Evolutionary conservation across 2,113 vertebrate species (phyloP).

Genomic region (Dasyornis broadbenti): DNA sequence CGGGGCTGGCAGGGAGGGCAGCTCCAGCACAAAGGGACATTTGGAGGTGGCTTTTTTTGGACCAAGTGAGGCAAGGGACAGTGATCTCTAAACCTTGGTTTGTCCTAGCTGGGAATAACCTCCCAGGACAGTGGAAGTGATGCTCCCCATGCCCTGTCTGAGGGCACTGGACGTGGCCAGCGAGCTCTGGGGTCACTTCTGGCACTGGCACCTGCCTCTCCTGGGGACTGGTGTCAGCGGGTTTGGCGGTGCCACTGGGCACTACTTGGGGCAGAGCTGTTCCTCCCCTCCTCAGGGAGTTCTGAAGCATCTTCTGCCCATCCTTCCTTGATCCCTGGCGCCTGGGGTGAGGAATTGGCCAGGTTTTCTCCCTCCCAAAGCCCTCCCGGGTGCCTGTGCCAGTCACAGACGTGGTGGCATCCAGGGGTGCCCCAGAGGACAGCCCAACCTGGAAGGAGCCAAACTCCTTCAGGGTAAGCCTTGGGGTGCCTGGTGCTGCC

Average conservation of each 20-base stretch:
- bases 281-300: neutral
- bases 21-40: neutral
- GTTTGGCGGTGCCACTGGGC: neutral
- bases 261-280: neutral
- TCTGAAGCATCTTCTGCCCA: neutral
- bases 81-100: neutral
- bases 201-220: neutral
- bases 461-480: neutral
- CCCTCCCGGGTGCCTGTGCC: fast-evolving
- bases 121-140: neutral
- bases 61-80: neutral
- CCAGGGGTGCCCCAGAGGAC: neutral
- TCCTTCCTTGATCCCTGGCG: neutral
- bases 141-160: neutral
- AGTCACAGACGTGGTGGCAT: neutral
- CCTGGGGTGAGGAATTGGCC: fast-evolving
- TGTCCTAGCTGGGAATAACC: neutral
- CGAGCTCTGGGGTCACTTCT: neutral
- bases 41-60: neutral
- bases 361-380: neutral
- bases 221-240: neutral
- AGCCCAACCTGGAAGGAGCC: neutral
- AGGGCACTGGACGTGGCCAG: neutral
- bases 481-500: neutral
- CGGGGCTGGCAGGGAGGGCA: neutral